phyloP scores from a whole-genome alignment of 1,140 invertebrate genomes.

The Drosophila erecta region DNA sequence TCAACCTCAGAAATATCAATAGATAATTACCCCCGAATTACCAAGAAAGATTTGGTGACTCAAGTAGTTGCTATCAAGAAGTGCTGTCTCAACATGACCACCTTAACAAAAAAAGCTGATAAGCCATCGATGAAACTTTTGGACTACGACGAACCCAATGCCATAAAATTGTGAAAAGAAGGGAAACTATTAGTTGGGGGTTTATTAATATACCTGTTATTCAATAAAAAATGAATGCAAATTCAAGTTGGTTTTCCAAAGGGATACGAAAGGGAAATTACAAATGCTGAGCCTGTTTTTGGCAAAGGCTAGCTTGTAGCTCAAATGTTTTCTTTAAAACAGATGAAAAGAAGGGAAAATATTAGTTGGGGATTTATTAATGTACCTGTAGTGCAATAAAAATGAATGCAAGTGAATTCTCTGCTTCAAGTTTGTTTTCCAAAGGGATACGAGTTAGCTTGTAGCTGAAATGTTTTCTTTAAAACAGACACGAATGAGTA shows the following conservation, averaged over 20 bases:
- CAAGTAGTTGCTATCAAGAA: neutral
- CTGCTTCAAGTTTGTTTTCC: too few species aligned
- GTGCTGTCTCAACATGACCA: neutral
- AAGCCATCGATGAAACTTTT: neutral
- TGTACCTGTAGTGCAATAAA: neutral
- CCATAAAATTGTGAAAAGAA: neutral
- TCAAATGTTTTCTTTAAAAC: too few species aligned
- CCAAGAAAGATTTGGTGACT: too few species aligned
- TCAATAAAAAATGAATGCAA: neutral
- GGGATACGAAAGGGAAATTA: too few species aligned
- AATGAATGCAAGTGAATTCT: neutral
- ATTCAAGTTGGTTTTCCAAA: neutral
- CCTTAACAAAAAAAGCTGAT: slow-evolving; percentile 3
- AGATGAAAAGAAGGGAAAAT: slow-evolving; percentile 1
- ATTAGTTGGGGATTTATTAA: neutral
- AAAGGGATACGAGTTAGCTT: neutral
- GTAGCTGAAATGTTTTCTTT: neutral
- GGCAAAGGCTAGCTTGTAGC: neutral
- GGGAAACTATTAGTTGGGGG: neutral
- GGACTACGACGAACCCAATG: neutral
- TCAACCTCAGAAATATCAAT: too few species aligned
- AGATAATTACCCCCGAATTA: too few species aligned
- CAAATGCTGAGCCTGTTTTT: neutral
- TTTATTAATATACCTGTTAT: neutral
- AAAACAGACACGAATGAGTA: neutral